phyloP scores from a whole-genome alignment of 2,888 invertebrate species.

The Pharmacophagus antenor region DNA sequence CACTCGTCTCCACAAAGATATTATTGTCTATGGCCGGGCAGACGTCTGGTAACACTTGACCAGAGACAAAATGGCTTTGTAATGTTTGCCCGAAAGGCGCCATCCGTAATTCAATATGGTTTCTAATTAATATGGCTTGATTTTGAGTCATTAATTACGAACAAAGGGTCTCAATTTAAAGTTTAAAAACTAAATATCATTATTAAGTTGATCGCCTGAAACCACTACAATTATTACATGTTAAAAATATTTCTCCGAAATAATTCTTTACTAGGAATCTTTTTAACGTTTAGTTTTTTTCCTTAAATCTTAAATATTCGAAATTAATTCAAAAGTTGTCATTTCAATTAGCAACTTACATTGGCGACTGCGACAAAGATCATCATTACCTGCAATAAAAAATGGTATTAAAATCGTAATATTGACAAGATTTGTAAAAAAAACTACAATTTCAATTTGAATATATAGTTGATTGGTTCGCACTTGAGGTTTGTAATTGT shows the following conservation, averaged over 20 bases:
- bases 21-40: slow-evolving; percentile 72
- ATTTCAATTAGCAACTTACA: neutral
- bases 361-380: neutral
- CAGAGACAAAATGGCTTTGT: slow-evolving; percentile 80
- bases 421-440: too few species aligned
- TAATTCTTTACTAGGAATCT: neutral
- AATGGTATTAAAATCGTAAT: neutral
- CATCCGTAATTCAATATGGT: slow-evolving; percentile 71
- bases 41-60: slow-evolving; percentile 79
- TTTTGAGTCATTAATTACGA: slow-evolving; percentile 40
- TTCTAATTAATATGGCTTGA: slow-evolving; percentile 50
- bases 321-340: too few species aligned
- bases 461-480: too few species aligned
- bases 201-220: neutral
- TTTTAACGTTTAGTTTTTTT: neutral
- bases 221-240: neutral
- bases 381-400: neutral
- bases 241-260: neutral
- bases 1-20: slow-evolving; percentile 67
- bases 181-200: neutral
- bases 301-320: too few species aligned
- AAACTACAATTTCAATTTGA: too few species aligned
- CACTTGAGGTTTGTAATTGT: too few species aligned
- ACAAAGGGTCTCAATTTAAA: slow-evolving; percentile 13
- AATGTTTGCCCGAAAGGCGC: slow-evolving; percentile 70